Base-by-base conservation (phyloP, 2,797 vertebrate species). In the Peromyscus attwateri region DNA sequence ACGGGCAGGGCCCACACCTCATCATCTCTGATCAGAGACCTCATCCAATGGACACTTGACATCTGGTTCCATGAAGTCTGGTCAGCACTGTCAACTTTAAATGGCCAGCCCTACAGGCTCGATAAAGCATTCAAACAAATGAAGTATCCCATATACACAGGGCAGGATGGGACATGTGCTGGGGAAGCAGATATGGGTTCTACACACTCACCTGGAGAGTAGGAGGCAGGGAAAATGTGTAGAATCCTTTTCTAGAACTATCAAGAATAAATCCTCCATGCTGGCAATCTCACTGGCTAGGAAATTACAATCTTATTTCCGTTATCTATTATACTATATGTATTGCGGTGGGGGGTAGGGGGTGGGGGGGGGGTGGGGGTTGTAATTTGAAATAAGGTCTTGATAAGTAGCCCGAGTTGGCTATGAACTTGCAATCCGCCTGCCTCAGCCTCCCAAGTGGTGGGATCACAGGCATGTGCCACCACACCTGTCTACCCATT, bases 221-320 rank as follows among this genome's bases (percentile, higher is more conserved):
- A 94, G 12, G 8, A 66, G 34, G 60, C 19, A 84, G 60, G 46
- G 2, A 87, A 31, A 62, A 75, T 4, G 23, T 55, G 4, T 21
- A 7, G 31, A 94, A 88, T 5, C 46, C 62, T 87, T 49, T 75
- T 87, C 57, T 82, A 23, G 46, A 64, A 79, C 49, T n/a, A 60
- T 12, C 2, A 6, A 92, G 75, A 94, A 90, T 46, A 64, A 14
- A 57, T 3, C 23, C 60, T 96, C 43, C 0, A 37, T 16, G n/a
- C 11, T 89, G 8, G 87, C 95, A 55, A 7, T 19, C 91, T 21
- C 84, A 96, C 43, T 89, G 79, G 29, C 7, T 87, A 95, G 64
- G 5, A 98, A 96, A 95, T 89, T 70, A 97, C 10, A 93, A 90
- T 87, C 66, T 80, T 40, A 77, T 82, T 2, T 21, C 85, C 19